Percentiles rank a stretch among this genome's conserved stretches.
Evolutionary conservation across 2,888 invertebrate species (phyloP).

Genomic region (Cynaeus angustus): DNA sequence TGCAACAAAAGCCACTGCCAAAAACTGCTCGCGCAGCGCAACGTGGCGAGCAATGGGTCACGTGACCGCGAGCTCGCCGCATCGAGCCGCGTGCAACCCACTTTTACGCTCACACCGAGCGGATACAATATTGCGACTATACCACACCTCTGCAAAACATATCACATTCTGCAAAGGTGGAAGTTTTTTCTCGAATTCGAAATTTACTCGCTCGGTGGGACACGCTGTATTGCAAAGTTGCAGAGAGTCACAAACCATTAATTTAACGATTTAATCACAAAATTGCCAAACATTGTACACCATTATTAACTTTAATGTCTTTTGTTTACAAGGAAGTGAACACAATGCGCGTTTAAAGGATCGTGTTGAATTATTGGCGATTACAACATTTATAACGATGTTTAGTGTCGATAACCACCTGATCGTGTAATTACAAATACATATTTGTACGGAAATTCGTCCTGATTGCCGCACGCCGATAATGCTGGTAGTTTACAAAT

Average conservation of each 20-base stretch:
- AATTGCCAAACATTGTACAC: slow-evolving; percentile 20
- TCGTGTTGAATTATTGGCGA: slow-evolving; percentile 14
- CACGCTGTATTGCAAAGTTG: slow-evolving; percentile 1
- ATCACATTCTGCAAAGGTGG: slow-evolving; percentile 2
- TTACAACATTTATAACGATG: slow-evolving; percentile 13
- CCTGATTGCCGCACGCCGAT: slow-evolving; percentile 1
- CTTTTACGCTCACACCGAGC: slow-evolving; percentile 2
- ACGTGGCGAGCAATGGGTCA: slow-evolving; percentile 21
- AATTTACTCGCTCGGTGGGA: neutral
- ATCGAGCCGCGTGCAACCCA: slow-evolving; percentile 2
- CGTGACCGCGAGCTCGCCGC: slow-evolving; percentile 28
- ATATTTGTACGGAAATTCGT: neutral
- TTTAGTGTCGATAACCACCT: slow-evolving; percentile 16
- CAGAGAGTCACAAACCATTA: slow-evolving; percentile 10
- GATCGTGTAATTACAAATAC: slow-evolving; percentile 15
- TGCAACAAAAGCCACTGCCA: slow-evolving; percentile 63
- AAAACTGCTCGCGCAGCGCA: slow-evolving; percentile 29
- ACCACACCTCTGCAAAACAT: neutral
- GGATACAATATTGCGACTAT: slow-evolving; percentile 1
- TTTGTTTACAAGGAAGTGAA: slow-evolving; percentile 20
- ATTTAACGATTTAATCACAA: slow-evolving; percentile 13
- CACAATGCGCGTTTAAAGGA: slow-evolving; percentile 16
- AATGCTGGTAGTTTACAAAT: neutral
- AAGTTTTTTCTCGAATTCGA: neutral
- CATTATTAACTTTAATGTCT: slow-evolving; percentile 6